Evolutionary conservation across 2,797 vertebrate genomes (phyloP).

Genomic region (Menidia menidia): DNA sequence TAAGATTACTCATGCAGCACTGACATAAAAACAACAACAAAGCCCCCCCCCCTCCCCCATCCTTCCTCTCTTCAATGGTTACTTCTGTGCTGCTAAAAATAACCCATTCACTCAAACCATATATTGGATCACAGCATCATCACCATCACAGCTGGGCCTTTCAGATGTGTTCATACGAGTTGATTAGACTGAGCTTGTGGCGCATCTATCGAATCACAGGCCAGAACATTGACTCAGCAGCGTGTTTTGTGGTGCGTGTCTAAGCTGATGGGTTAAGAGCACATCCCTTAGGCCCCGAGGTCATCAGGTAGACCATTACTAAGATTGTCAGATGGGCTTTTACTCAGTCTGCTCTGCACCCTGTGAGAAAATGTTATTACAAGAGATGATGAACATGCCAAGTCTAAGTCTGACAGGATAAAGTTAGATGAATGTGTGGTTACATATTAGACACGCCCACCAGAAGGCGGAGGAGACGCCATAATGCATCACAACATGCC

Average conservation of each 20-base stretch:
- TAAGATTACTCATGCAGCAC: not conserved
- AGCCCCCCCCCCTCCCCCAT: conserved; percentile 35
- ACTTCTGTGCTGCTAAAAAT: conserved; percentile 71
- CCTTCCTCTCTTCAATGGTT: conserved; percentile 36
- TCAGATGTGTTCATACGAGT: conserved; percentile 24
- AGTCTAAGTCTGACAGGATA: not conserved
- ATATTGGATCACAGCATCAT: conserved; percentile 42
- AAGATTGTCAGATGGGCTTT: conserved; percentile 34
- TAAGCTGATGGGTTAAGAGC: conserved; percentile 25
- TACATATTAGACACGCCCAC: conserved; percentile 21
- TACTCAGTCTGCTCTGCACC: conserved; percentile 29
- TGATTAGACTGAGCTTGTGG: conserved; percentile 16
- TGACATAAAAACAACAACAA: conserved; percentile 10
- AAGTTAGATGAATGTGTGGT: conserved; percentile 12
- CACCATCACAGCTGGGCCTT: conserved; percentile 47
- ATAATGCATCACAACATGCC: not conserved
- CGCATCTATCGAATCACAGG: conserved; percentile 31
- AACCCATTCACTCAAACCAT: conserved; percentile 66
- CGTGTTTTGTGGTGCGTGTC: not conserved
- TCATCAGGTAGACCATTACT: conserved; percentile 38
- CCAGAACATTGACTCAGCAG: conserved; percentile 41
- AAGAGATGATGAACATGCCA: not conserved
- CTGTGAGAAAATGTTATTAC: conserved; percentile 35
- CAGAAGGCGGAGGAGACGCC: not conserved
- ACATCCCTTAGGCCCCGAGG: conserved; percentile 27